Evolutionary conservation across 2,888 invertebrate genomes (phyloP).

Genomic region (Camponotus fellah): DNA sequence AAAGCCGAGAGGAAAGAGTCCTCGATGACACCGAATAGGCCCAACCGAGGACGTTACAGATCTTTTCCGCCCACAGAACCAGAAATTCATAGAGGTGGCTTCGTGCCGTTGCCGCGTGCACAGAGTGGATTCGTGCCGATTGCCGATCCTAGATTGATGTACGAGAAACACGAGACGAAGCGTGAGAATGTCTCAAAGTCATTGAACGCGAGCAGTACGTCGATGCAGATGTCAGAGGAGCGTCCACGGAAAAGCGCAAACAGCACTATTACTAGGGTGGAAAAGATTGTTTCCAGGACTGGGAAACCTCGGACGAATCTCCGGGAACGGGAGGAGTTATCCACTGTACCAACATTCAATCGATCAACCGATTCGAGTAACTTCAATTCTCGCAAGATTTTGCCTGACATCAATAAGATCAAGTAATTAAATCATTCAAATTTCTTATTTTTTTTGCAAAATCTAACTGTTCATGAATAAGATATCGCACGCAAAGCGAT

Average conservation of each 20-base stretch:
- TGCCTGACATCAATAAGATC: slow-evolving; percentile 51
- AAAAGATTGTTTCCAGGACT: slow-evolving; percentile 62
- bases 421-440: slow-evolving; percentile 50
- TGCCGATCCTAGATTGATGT: slow-evolving; percentile 84
- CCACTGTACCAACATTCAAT: slow-evolving; percentile 55
- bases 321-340: slow-evolving; percentile 69
- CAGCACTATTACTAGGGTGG: slow-evolving; percentile 76
- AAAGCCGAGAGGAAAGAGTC: slow-evolving; percentile 84
- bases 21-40: slow-evolving; percentile 62
- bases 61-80: slow-evolving; percentile 87
- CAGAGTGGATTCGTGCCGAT: slow-evolving; percentile 92
- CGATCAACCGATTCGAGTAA: slow-evolving; percentile 43
- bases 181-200: slow-evolving; percentile 64
- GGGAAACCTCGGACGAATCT: slow-evolving; percentile 58
- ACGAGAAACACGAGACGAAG: slow-evolving; percentile 57
- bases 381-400: slow-evolving; percentile 54
- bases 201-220: slow-evolving; percentile 69
- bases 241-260: slow-evolving; percentile 73
- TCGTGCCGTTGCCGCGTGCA: slow-evolving; percentile 91
- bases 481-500: too few species aligned
- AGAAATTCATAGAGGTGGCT: slow-evolving; percentile 92
- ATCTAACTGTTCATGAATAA: too few species aligned
- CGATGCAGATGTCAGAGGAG: slow-evolving; percentile 66
- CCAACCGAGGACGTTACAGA: slow-evolving; percentile 82
- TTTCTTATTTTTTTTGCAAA: background rate